Evolutionary conservation across 2,888 invertebrate genomes (phyloP), one percentile per base, ranked within the genome.

Genomic region (Pandemis cinnamomeana): DNA sequence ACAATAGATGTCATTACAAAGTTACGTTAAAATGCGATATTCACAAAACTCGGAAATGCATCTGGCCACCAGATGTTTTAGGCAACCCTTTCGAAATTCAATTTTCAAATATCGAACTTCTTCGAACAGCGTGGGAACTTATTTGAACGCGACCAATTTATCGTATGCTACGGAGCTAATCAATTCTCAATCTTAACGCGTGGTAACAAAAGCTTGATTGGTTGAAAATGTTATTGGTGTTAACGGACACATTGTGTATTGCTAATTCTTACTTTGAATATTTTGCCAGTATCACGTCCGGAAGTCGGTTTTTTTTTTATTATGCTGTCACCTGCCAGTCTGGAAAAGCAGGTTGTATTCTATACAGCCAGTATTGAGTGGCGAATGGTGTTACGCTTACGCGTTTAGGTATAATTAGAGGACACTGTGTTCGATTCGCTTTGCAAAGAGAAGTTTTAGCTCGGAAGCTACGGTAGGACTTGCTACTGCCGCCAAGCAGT

Each of bases 71-170:
- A 85, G 82, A 83, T 85, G 83, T 82, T 82, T 77, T 78, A 80
- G 78, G 79, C 78, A 83, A 83, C 82, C 82, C 81, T 81, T 83
- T 82, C 20, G 75, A 75, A 61, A 70, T 48, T 75, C 75, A 78
- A 75, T 75, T 79, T 82, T 77, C 76, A 79, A 81, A 81, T 79
- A 81, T 82, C 77, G 76, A 80, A 80, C 70, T 82, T 83, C 83
- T 72, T 75, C 78, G 81, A 80, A 82, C 75, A 70, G 68, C 84
- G 83, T 86, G 84, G 84, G 85, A 86, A 84, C 74, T 67, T 78
- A 75, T 70, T 72, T 75, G 76, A 76, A 69, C 75, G 75, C 71
- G 75, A 48, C 76, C 73, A 76, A 71, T 67, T 53, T 66, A 74
- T 62, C 48, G 61, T 61, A 62, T 58, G 41, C 66, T 51, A 58